Conservation (phyloP, 2,888 invertebrate species). For the Hemithea aestivaria region DNA sequence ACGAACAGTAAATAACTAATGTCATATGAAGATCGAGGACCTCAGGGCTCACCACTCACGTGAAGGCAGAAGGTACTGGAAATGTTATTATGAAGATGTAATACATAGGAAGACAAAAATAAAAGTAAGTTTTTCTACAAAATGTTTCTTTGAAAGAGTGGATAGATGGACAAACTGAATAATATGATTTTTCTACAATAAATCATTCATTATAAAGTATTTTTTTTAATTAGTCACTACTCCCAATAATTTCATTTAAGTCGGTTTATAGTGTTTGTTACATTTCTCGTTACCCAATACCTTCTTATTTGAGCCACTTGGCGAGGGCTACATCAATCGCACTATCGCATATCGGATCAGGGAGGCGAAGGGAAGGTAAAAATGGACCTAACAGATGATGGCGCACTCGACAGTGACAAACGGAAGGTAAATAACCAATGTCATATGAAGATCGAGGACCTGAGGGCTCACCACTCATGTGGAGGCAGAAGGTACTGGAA, state of each 20-base stretch:
- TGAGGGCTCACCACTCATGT: neutral
- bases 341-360: conserved; percentile 13
- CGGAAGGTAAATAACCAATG: conserved; percentile 55
- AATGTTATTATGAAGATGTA: too few species aligned
- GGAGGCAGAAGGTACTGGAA: neutral
- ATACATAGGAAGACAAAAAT: too few species aligned
- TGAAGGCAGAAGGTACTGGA: neutral
- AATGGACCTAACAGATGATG: conserved; percentile 15
- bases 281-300: conserved; percentile 2
- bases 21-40: conserved; percentile 49
- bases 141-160: too few species aligned
- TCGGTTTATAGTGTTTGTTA: too few species aligned
- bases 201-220: too few species aligned
- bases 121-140: too few species aligned
- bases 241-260: too few species aligned
- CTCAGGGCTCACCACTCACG: conserved; percentile 5
- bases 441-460: conserved; percentile 48
- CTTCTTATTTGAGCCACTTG: conserved; percentile 7
- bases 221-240: too few species aligned
- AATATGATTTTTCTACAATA: too few species aligned
- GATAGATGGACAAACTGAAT: too few species aligned
- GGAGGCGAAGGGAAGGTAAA: conserved; percentile 15
- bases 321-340: conserved; percentile 7
- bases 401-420: conserved; percentile 50
- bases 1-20: conserved; percentile 55